phyloP scores from a whole-genome alignment of 1,140 invertebrate species.

The Eumaeus atala region DNA sequence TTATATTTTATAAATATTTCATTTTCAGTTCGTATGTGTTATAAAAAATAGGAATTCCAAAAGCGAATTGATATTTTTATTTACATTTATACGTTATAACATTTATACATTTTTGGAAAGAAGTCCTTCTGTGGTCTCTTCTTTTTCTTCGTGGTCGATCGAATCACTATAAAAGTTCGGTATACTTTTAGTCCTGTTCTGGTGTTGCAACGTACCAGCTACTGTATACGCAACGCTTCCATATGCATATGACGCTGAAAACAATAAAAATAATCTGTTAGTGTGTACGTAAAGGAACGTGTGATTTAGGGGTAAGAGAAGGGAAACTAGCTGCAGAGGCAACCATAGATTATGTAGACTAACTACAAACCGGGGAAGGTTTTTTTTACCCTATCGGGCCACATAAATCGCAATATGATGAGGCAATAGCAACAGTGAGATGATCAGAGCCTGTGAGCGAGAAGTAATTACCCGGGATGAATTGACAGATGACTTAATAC shows the following conservation, averaged over 20 bases:
- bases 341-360: background rate
- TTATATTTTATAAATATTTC: too few species aligned
- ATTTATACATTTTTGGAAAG: background rate
- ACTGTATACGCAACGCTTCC: conserved; percentile 44
- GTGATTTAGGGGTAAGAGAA: too few species aligned
- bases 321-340: background rate
- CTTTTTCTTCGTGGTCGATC: conserved; percentile 17
- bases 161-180: conserved; percentile 15
- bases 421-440: too few species aligned
- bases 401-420: too few species aligned
- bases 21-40: background rate
- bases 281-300: background rate
- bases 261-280: conserved; percentile 10
- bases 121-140: background rate
- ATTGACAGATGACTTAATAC: too few species aligned
- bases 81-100: too few species aligned
- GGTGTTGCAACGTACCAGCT: conserved; percentile 30
- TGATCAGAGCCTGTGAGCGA: too few species aligned
- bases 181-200: conserved; percentile 3
- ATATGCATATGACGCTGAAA: conserved; percentile 19
- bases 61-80: conserved; percentile 4
- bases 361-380: too few species aligned
- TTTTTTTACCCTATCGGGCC: too few species aligned
- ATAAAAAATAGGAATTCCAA: background rate
- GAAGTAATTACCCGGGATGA: too few species aligned